Base-by-base conservation (phyloP, 2,113 vertebrate genomes). In the Xenotilapia flavipinnis region DNA sequence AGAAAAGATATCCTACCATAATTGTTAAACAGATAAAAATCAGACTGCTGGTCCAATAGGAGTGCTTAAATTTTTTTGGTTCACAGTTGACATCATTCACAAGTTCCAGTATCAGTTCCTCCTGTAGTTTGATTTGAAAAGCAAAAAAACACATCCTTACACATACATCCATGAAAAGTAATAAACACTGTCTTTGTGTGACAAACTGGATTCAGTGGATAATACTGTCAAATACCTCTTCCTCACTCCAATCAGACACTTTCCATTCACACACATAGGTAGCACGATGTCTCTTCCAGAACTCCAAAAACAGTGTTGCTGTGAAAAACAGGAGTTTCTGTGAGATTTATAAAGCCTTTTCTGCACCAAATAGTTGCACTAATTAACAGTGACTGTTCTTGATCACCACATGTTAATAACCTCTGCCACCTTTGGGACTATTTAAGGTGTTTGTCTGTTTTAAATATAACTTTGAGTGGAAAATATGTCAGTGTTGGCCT, bases 291-390 rank as follows among this genome's bases (percentile, higher is more conserved):
- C 98, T 95, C 92, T 99, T 99, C 98, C 98, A 99, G 65, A 99
- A 84, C 94, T 98, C 98, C 95, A 99, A 94, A 93, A 99, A 99
- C 82, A 99, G 91, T 0, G 98, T 99, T 90, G 98, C 98, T 99
- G 91, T 17, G 17, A 85, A 88, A 89, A 84, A 19, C 42, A 89
- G 14, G 13, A 17, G 23, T 23, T n/a, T 19, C 26, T 36, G 36
- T 53, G 42, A 85, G 31, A 21, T 77, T 75, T 14, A 70, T 8
- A 11, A 40, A 79, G 55, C 14, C 4, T 51, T 85, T 31, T 26
- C 2, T 38, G n/a, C 28, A 62, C 8, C 15, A 19, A 36, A 62
- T 11, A 21, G 14, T 31, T 38, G 11, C 38, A 49, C 42, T 11
- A 40, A 33, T n/a, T 13, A 33, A 26, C 11, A 55, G 13, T 1